Conservation (phyloP, 2,113 vertebrate species). For the Vidua macroura region DNA sequence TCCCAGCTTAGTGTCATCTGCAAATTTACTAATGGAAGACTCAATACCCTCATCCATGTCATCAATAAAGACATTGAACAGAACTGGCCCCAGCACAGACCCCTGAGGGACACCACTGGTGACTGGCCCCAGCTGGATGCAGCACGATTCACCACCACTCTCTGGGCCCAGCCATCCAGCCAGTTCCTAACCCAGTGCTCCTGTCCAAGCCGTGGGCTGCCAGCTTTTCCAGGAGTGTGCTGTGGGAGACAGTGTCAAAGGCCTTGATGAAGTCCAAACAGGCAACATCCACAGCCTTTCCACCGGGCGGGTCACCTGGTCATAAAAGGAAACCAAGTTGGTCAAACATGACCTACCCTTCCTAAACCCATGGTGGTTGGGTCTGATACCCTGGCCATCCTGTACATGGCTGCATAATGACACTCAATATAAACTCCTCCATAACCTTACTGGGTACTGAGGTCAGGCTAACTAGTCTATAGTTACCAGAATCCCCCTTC, state of each 20-base stretch:
- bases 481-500: neutral
- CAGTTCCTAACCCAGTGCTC: neutral
- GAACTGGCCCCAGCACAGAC: neutral
- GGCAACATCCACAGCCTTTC: neutral
- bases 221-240: neutral
- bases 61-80: neutral
- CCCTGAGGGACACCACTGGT: neutral
- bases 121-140: neutral
- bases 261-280: neutral
- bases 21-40: neutral
- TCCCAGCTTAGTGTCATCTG: fast-evolving
- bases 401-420: neutral
- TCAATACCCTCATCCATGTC: neutral
- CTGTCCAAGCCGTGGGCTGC: neutral
- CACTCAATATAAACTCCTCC: neutral
- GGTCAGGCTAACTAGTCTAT: neutral
- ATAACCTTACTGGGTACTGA: neutral
- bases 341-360: neutral
- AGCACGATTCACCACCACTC: neutral
- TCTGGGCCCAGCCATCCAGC: neutral
- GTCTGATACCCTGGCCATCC: neutral
- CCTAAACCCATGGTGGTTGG: neutral
- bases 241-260: neutral
- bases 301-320: neutral
- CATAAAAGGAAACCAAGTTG: neutral